Evolutionary conservation across 2,797 vertebrate species (phyloP), one percentile per base, ranked within the genome.

Genomic region (Sandelia bainsii): DNA sequence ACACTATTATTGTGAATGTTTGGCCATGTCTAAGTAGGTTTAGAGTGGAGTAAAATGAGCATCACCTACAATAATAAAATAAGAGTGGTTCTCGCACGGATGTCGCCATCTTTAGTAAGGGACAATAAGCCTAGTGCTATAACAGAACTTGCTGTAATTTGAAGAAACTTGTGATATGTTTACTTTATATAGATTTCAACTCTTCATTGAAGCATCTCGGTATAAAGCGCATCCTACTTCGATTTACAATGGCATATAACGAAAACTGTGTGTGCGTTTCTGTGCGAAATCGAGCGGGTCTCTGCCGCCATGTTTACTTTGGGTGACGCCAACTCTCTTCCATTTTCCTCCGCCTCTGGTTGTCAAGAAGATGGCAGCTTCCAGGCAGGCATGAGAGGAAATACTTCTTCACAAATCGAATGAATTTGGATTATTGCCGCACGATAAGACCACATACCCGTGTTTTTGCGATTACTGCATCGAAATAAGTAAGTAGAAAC

Each of bases 311-410:
- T 95, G 89, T 95, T 92, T 93, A 89, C 89, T 94, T 82, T 91
- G 92, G 93, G 93, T 92, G 92, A 92, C 91, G 88, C 92, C 88
- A 80, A 70, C 79, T 88, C 78, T 65, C 76, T 82, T 90, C 93
- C 91, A 93, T 94, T 94, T 93, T 93, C 90, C 92, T 93, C 91
- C 92, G 89, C 93, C 90, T 92, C 85, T 92, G 75, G 95, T 94
- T 94, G 95, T 93, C 94, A 93, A 95, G 95, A 97, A 97, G 94
- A 97, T 97, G 96, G 96, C 96, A 96, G 96, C 96, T 96, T 97
- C 96, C 96, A 96, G 95, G 95, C 93, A 96, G 95, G 96, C 96
- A 95, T 95, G 95, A 95, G 93, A 94, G 92, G 91, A 92, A 93
- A 93, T 91, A 93, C 91, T 95, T 93, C 94, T 92, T 82, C 87